Percentiles rank a stretch among this genome's conserved stretches.
Conservation (phyloP, 2,113 vertebrate species). For the Trematomus loennbergii region DNA sequence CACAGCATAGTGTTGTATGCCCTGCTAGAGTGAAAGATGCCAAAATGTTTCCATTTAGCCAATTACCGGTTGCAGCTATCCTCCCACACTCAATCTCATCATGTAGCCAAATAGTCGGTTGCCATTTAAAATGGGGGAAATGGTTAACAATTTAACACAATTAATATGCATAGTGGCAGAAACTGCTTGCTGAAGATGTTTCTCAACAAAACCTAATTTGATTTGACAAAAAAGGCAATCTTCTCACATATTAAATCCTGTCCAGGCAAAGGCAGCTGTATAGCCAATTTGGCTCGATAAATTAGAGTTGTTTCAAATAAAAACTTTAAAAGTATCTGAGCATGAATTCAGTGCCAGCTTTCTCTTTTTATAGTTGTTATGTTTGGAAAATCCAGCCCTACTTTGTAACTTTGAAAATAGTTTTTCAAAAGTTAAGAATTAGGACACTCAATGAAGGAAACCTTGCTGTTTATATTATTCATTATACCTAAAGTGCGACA, state of each 20-base stretch:
- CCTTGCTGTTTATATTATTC: slow-evolving; percentile 27
- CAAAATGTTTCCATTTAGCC: slow-evolving; percentile 26
- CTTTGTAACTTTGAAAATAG: slow-evolving; percentile 10
- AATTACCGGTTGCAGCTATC: not conserved
- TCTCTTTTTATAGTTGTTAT: not conserved
- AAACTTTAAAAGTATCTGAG: not conserved
- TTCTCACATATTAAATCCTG: not conserved
- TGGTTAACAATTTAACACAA: not conserved
- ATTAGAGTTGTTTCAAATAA: not conserved
- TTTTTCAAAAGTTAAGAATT: slow-evolving; percentile 2
- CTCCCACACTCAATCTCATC: not conserved
- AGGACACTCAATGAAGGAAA: not conserved
- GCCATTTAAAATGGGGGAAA: not conserved
- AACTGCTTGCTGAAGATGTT: not conserved
- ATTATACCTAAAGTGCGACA: not conserved
- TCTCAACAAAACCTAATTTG: not conserved
- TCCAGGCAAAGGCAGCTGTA: not conserved
- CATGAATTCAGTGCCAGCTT: not conserved
- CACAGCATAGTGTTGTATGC: slow-evolving; percentile 19
- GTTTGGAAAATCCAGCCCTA: not conserved
- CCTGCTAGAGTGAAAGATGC: slow-evolving; percentile 36
- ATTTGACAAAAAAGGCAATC: not conserved
- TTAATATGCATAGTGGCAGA: not conserved
- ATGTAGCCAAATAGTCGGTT: not conserved
- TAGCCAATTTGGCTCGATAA: not conserved